Percentiles rank a stretch among this genome's conserved stretches.
Evolutionary conservation across 2,888 invertebrate genomes (phyloP).

Genomic region (Slavum lentiscoides): DNA sequence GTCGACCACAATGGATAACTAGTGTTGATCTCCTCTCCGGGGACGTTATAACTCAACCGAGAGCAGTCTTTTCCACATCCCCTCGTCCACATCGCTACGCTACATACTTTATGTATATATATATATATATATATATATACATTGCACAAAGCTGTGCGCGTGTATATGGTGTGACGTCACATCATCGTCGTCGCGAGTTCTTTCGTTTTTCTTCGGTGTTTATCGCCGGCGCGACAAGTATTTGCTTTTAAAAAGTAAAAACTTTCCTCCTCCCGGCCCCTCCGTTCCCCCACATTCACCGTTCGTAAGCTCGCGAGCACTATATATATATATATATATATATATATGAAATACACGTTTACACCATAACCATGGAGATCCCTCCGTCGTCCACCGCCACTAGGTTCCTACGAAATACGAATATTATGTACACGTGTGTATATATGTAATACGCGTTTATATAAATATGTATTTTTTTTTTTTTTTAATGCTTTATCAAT

Average conservation of each 20-base stretch:
- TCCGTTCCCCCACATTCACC: not conserved
- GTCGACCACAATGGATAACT: conserved; percentile 61
- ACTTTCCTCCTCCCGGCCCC: conserved; percentile 4
- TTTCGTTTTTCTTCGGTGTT: conserved; percentile 41
- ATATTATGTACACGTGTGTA: too few relatives aligned
- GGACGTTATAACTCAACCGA: conserved; percentile 55
- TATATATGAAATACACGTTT: not conserved
- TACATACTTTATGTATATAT: not conserved
- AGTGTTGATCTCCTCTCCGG: conserved; percentile 60
- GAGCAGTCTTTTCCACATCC: not conserved
- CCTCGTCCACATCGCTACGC: not conserved
- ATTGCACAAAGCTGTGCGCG: too few relatives aligned
- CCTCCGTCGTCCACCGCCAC: too few relatives aligned
- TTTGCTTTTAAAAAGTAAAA: conserved; percentile 53
- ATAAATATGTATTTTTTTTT: too few relatives aligned
- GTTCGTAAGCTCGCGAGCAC: not conserved
- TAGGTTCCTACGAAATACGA: too few relatives aligned
- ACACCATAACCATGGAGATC: too few relatives aligned
- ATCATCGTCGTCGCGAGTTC: conserved; percentile 26
- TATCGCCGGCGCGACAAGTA: conserved; percentile 35
- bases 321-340: not conserved
- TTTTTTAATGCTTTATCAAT: conserved; percentile 18
- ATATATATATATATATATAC: not conserved
- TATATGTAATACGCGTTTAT: too few relatives aligned
- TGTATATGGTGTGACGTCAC: conserved; percentile 26